These are phyloP conservation scores for Lepidochrysops patricia DNA, from an alignment of 2,888 invertebrate species.

Conservation along the genomic window DNA sequence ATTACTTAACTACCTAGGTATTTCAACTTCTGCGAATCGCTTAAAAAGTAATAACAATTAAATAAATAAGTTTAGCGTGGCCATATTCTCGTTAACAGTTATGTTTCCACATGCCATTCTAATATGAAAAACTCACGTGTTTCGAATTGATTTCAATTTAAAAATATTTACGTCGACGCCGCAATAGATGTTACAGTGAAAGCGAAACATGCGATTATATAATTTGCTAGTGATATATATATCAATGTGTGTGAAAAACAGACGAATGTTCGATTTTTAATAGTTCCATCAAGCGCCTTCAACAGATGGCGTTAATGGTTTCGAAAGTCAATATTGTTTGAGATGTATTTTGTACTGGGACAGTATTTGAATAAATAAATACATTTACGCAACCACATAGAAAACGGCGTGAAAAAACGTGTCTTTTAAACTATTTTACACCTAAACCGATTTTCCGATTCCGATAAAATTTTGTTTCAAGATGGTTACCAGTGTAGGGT, in stretches of 20 bases:
- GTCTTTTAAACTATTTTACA: no score
- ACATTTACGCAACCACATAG: no score
- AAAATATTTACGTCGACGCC: constrained; percentile 8
- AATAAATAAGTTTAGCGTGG: background rate
- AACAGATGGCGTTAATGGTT: no score
- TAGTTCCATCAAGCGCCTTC: no score
- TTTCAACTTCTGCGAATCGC: background rate
- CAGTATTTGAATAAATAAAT: no score
- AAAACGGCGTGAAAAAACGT: no score
- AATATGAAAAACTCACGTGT: constrained; percentile 6
- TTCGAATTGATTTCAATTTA: background rate
- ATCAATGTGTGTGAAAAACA: background rate
- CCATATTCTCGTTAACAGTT: background rate
- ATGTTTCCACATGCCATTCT: background rate
- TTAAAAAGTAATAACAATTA: background rate
- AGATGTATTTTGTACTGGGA: no score
- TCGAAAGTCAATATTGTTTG: no score
- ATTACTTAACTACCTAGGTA: background rate
- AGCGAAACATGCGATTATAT: background rate
- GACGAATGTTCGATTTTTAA: background rate
- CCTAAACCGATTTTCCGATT: no score
- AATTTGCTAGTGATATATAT: background rate
- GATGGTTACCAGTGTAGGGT: no score
- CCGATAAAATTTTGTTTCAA: no score
- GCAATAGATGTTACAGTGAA: background rate